Evolutionary conservation across 2,797 vertebrate genomes (phyloP).

Genomic region (Eospalax fontanierii): DNA sequence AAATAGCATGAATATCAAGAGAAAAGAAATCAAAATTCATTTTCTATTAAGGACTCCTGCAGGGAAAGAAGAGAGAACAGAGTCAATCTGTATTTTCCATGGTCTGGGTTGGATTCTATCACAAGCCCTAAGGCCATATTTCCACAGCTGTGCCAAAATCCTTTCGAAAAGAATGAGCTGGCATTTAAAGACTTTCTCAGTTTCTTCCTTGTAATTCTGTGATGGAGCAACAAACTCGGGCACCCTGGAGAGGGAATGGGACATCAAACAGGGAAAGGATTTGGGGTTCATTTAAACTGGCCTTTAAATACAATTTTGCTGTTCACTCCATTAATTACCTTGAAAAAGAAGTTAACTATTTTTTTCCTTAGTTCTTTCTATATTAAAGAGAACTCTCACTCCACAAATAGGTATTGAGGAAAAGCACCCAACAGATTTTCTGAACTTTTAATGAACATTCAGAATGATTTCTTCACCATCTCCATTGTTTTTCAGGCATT

Average conservation of each 20-base stretch:
- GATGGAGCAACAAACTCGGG: constrained; percentile 67
- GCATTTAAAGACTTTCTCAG: constrained; percentile 65
- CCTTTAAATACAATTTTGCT: constrained; percentile 28
- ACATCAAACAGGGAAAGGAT: constrained; percentile 57
- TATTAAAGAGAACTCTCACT: constrained; percentile 23
- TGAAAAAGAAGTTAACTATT: constrained; percentile 66
- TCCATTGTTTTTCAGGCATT: neutral
- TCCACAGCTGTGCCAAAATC: constrained; percentile 63
- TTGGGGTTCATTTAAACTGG: constrained; percentile 64
- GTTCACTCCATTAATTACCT: constrained; percentile 39
- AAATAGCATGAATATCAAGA: constrained; percentile 65
- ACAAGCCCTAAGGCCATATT: constrained; percentile 22
- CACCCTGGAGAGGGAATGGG: neutral
- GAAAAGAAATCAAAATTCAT: constrained; percentile 70
- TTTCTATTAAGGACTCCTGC: constrained; percentile 53
- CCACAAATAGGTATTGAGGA: neutral
- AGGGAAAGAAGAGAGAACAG: constrained; percentile 51
- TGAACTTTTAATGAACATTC: neutral
- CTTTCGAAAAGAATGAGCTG: constrained; percentile 60
- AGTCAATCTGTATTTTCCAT: constrained; percentile 68
- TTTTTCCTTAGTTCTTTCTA: constrained; percentile 16
- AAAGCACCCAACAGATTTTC: neutral
- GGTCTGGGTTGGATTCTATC: constrained; percentile 60
- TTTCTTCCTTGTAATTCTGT: constrained; percentile 64
- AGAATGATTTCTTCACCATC: constrained; percentile 23